These are phyloP conservation scores for Argynnis bischoffii DNA, from an alignment of 2,888 invertebrate genomes.

Conservation along the genomic window DNA sequence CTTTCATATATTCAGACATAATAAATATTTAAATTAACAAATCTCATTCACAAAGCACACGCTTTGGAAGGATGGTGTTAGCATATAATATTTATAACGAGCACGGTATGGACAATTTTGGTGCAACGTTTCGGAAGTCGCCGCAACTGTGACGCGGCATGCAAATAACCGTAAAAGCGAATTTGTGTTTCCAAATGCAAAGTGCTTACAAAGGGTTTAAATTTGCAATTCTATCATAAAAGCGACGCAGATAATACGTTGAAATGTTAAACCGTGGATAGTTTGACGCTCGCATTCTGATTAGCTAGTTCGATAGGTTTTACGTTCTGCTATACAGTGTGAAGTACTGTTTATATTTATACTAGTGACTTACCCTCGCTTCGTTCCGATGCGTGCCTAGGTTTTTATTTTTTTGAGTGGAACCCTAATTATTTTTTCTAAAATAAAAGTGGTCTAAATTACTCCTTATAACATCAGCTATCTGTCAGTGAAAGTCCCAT, in stretches of 20 bases:
- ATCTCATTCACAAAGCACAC: slow-evolving; percentile 31
- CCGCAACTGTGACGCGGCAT: slow-evolving; percentile 68
- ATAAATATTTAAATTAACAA: slow-evolving; percentile 24
- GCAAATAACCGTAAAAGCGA: slow-evolving; percentile 80
- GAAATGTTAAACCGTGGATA: slow-evolving; percentile 69
- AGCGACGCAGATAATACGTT: slow-evolving; percentile 73
- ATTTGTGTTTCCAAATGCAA: slow-evolving; percentile 78
- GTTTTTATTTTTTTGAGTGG: no score
- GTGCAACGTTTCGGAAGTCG: slow-evolving; percentile 65
- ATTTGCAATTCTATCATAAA: slow-evolving; percentile 81
- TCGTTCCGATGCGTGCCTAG: no score
- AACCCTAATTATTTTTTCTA: no score
- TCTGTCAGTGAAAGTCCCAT: no score
- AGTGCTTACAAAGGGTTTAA: slow-evolving; percentile 80
- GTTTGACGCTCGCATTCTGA: slow-evolving; percentile 49
- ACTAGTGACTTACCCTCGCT: no score
- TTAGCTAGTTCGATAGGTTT: slow-evolving; percentile 37
- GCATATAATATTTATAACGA: slow-evolving; percentile 48
- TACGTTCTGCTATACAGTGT: slow-evolving; percentile 25
- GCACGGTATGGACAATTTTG: slow-evolving; percentile 46
- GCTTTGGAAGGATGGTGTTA: slow-evolving; percentile 40
- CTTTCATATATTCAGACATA: background rate
- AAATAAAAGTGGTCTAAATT: no score
- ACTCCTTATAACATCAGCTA: no score
- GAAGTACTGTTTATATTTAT: background rate